Conservation (phyloP, 2,888 invertebrate species). For the Nomada ruficornis region DNA sequence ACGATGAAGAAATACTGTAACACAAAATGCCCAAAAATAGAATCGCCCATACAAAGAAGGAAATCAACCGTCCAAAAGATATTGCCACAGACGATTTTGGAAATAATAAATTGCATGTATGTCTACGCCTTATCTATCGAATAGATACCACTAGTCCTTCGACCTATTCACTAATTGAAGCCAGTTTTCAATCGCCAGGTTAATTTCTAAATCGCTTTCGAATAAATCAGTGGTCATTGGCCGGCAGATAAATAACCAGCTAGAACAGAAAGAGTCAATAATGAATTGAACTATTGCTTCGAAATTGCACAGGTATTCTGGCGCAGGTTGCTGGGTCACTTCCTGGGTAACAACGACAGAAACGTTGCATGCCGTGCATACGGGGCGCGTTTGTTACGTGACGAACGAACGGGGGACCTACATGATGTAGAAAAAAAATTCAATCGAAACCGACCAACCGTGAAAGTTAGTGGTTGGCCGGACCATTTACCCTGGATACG, state of each 20-base stretch:
- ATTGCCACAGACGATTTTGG: no score
- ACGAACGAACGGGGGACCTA: constrained; percentile 58
- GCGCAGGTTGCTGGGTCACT: constrained; percentile 69
- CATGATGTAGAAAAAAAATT: constrained; percentile 43
- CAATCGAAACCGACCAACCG: constrained; percentile 73
- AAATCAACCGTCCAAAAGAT: no score
- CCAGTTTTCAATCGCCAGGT: neutral
- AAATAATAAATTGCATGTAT: no score
- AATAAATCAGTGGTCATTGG: no score
- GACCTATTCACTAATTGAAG: neutral
- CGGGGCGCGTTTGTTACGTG: constrained; percentile 70
- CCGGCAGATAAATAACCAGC: no score
- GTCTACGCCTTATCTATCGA: no score
- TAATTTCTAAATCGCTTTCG: neutral
- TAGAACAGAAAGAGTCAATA: neutral
- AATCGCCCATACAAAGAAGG: no score
- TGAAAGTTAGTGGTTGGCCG: constrained; percentile 78
- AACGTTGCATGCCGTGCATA: constrained; percentile 44
- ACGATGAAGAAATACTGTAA: no score
- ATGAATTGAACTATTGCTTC: neutral
- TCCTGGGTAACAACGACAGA: constrained; percentile 71
- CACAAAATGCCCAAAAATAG: no score
- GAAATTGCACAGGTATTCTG: constrained; percentile 49
- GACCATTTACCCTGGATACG: constrained; percentile 62
- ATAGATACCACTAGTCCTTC: neutral